Percentiles rank a stretch among this genome's conserved stretches.
These are phyloP conservation scores for Drosophila oshimai DNA, from an alignment of 1,140 invertebrate species.

Conservation along the genomic window DNA sequence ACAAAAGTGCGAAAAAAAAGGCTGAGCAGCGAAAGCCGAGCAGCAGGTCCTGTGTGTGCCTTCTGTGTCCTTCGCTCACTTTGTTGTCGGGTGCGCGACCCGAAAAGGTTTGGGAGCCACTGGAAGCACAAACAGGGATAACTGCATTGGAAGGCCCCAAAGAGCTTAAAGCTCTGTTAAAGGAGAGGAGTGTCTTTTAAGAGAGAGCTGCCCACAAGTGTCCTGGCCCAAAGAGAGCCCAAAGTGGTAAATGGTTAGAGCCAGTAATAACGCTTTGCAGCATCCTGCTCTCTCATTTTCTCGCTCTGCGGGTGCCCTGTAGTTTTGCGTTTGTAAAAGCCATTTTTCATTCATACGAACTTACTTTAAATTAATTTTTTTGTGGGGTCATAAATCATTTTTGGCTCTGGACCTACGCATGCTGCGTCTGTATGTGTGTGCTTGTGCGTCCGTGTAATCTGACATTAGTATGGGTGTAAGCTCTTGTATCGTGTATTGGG, in stretches of 20 bases:
- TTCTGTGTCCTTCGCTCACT: constrained; percentile 46
- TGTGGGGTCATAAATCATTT: constrained; percentile 80
- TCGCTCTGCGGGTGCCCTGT: constrained; percentile 49
- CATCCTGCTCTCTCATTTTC: constrained; percentile 2
- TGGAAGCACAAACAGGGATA: constrained; percentile 72
- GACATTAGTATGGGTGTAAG: constrained; percentile 6
- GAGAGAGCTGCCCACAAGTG: constrained; percentile 55
- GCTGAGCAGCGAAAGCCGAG: constrained; percentile 17
- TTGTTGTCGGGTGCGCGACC: constrained; percentile 34
- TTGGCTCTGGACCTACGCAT: constrained; percentile 67
- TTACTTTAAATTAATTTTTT: constrained; percentile 82
- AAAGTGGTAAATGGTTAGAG: neutral
- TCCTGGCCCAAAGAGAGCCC: constrained; percentile 30
- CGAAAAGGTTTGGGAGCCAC: constrained; percentile 61
- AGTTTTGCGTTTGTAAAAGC: constrained; percentile 78
- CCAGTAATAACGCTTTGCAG: constrained; percentile 4
- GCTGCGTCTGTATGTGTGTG: constrained; percentile 20
- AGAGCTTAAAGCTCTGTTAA: constrained; percentile 52
- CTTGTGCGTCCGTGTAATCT: neutral
- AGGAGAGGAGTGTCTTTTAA: constrained; percentile 8
- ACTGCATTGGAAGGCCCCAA: constrained; percentile 60
- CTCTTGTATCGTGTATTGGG: constrained; percentile 22
- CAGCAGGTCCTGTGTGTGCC: constrained; percentile 31
- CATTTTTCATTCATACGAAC: constrained; percentile 82
- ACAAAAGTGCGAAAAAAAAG: neutral